A percentile compares a stretch with the other conserved stretches of the same genome.
Evolutionary conservation across 2,888 invertebrate species (phyloP).

Genomic region (Acleris laterana): DNA sequence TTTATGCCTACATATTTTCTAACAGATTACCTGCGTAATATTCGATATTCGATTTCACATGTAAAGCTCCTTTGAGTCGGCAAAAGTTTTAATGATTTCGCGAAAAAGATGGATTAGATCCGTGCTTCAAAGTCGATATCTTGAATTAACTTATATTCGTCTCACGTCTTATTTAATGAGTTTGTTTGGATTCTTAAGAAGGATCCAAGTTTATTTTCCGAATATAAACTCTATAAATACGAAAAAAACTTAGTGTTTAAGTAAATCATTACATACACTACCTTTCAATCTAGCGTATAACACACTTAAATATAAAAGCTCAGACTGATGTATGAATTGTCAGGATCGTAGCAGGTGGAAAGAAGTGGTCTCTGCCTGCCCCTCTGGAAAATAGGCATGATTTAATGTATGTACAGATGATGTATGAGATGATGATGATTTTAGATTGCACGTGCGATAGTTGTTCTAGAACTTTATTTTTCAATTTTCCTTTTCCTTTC

Average conservation of each 20-base stretch:
- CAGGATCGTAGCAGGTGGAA: no score
- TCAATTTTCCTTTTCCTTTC: no score
- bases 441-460: no score
- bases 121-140: slow-evolving; percentile 32
- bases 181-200: slow-evolving; percentile 32
- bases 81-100: slow-evolving; percentile 65
- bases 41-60: slow-evolving; percentile 35
- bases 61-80: slow-evolving; percentile 44
- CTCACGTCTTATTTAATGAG: slow-evolving; percentile 37
- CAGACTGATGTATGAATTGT: no score
- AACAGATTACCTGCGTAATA: slow-evolving; percentile 23
- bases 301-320: no score
- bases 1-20: slow-evolving; percentile 15
- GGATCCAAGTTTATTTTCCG: slow-evolving; percentile 24
- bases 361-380: no score
- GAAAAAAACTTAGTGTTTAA: background rate
- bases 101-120: slow-evolving; percentile 42
- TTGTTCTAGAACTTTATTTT: no score
- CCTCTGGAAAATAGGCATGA: no score
- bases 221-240: slow-evolving; percentile 1
- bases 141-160: slow-evolving; percentile 34
- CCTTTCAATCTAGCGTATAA: background rate
- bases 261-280: background rate
- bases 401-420: no score
- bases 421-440: no score